Base-by-base conservation (phyloP, 2,113 vertebrate species). In the Pogonocichla stellata region DNA sequence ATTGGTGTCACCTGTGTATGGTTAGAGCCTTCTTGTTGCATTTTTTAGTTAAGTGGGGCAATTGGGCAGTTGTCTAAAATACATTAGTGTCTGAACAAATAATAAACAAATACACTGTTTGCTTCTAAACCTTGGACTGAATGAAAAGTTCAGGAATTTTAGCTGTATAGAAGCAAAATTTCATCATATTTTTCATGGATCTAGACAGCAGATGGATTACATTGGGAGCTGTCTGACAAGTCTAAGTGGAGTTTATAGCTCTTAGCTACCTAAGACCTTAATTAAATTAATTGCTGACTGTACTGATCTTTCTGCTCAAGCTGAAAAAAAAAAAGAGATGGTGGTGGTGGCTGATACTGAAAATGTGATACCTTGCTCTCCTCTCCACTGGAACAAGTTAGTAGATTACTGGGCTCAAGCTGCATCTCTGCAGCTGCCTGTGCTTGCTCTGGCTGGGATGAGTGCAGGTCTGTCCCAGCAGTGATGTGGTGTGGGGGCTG, bases 391-490 rank as follows among this genome's bases (percentile, higher is more conserved):
- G 28, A 26, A 14, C 17, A 48, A 20, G 8, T 23, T 7, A 12
- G 61, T 7, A 12, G 56, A 45, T 23, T n/a, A 0, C 43, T 33
- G 43, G 10, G 22, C 58, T 72, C 9, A 11, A 36, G 62, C 47
- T 72, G 45, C 0, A 0, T 5, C 0, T 14, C 29, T 57, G 33
- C 26, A 36, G 31, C 4, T 67, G 17, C 34, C 34, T 72, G 18
- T 62, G 4, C 24, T 48, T 34, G 20, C 20, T n/a, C 25, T 58
- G 65, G 36, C 23, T 31, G 75, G 65, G 43, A 3, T 9, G 60
- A 28, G 34, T 4, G 33, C 3, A 0, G 14, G 29, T 43, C n/a
- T 6, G 5, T 25, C 8, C 1, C 1, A 18, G 65, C 42, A 38
- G 31, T 0, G 2, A 2, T 4, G 5, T 2, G 28, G 18, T 60